A percentile compares a stretch with the other conserved stretches of the same genome.
Evolutionary conservation across 2,797 vertebrate species (phyloP).

Genomic region (Lycodopsis pacificus): DNA sequence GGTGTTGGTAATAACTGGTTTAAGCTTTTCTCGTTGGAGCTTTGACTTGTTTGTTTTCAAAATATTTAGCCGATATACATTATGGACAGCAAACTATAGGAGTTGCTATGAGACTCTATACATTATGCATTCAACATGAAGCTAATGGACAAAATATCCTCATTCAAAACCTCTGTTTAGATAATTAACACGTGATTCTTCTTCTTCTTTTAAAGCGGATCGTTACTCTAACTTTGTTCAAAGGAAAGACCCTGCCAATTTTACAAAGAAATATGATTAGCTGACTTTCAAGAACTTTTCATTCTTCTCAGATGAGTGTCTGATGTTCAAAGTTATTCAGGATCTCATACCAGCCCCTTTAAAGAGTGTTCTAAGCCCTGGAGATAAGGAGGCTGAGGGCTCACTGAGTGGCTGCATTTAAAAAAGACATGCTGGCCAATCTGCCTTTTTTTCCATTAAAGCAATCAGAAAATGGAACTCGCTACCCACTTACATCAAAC

Average conservation of each 20-base stretch:
- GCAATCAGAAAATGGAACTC: slow-evolving; percentile 53
- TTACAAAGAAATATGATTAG: slow-evolving; percentile 41
- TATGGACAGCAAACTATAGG: background rate
- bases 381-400: slow-evolving; percentile 58
- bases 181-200: background rate
- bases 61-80: background rate
- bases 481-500: slow-evolving; percentile 36
- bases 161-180: slow-evolving; percentile 10
- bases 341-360: slow-evolving; percentile 43
- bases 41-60: slow-evolving; percentile 4
- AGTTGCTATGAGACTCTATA: background rate
- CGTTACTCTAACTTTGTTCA: slow-evolving; percentile 41
- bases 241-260: slow-evolving; percentile 18
- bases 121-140: slow-evolving; percentile 8
- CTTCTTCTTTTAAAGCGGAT: slow-evolving; percentile 5
- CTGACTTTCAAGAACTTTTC: slow-evolving; percentile 32
- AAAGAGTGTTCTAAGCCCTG: slow-evolving; percentile 45
- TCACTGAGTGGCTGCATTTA: slow-evolving; percentile 48
- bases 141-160: slow-evolving; percentile 10
- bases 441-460: slow-evolving; percentile 52
- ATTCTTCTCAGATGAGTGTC: slow-evolving; percentile 41
- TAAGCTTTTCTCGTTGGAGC: background rate
- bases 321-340: slow-evolving; percentile 53
- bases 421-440: slow-evolving; percentile 46
- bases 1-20: background rate